Percentiles rank a stretch among this genome's conserved stretches.
Conservation (phyloP, 2,797 vertebrate species). For the Micropoecilia bifurca region DNA sequence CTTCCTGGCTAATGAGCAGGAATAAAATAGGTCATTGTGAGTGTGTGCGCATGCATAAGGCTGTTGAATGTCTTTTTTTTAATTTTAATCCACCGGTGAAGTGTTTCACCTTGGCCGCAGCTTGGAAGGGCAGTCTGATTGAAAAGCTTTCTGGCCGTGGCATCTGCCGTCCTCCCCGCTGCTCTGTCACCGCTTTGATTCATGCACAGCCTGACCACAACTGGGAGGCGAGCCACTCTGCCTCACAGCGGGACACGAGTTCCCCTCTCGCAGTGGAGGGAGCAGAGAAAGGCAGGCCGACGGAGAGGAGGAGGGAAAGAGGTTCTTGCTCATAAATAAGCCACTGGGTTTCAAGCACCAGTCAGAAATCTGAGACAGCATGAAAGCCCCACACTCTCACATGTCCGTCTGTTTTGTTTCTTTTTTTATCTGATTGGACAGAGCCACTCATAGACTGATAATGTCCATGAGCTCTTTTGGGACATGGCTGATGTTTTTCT, state of each 20-base stretch:
- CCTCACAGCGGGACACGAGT: slow-evolving; percentile 67
- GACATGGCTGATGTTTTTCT: slow-evolving; percentile 26
- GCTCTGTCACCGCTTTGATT: slow-evolving; percentile 86
- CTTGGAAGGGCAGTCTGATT: slow-evolving; percentile 87
- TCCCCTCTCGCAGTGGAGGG: slow-evolving; percentile 71
- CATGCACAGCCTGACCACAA: slow-evolving; percentile 78
- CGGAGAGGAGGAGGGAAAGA: slow-evolving; percentile 18
- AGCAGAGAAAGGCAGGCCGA: slow-evolving; percentile 42
- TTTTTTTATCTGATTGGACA: slow-evolving; percentile 44
- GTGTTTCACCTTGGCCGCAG: slow-evolving; percentile 83
- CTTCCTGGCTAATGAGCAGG: slow-evolving; percentile 70
- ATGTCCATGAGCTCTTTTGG: slow-evolving; percentile 67
- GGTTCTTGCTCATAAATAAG: slow-evolving; percentile 64
- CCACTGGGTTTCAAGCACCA: slow-evolving; percentile 22
- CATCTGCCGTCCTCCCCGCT: slow-evolving; percentile 85
- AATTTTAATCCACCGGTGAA: slow-evolving; percentile 55
- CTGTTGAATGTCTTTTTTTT: slow-evolving; percentile 44
- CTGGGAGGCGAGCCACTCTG: slow-evolving; percentile 72
- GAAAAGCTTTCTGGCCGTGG: slow-evolving; percentile 86
- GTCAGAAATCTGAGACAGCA: slow-evolving; percentile 27
- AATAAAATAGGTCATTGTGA: slow-evolving; percentile 63
- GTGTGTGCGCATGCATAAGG: slow-evolving; percentile 41
- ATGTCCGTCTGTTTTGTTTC: slow-evolving; percentile 47
- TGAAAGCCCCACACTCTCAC: not conserved
- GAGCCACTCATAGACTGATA: slow-evolving; percentile 48